A percentile compares a stretch with the other conserved stretches of the same genome.
Conservation (phyloP, 2,797 vertebrate genomes). For the Pogonophryne albipinna region DNA sequence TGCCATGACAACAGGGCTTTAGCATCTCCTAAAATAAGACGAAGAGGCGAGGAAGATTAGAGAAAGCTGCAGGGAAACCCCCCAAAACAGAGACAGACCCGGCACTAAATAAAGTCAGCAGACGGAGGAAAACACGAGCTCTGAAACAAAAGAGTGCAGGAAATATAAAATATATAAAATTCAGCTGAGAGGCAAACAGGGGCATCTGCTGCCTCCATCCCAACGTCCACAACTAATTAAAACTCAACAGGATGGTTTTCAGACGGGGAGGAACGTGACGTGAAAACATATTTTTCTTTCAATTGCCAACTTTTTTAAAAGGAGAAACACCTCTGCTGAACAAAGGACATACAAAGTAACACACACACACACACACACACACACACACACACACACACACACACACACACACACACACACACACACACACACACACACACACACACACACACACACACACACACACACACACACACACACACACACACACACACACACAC, state of each 20-base stretch:
- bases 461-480: no score
- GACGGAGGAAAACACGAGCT: neutral
- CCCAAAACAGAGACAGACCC: neutral
- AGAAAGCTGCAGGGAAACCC: conserved; percentile 59
- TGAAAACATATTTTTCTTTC: neutral
- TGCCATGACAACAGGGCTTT: conserved; percentile 74
- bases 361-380: no score
- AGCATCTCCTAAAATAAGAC: conserved; percentile 68
- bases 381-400: no score
- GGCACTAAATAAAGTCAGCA: neutral
- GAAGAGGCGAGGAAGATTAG: conserved; percentile 58
- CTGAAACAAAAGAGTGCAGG: conserved; percentile 2
- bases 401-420: no score
- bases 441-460: no score
- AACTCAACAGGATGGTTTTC: conserved; percentile 7
- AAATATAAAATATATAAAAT: neutral
- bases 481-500: no score
- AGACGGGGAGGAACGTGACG: neutral
- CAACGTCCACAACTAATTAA: neutral
- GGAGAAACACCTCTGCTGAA: no score
- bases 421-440: no score
- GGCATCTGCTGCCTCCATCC: conserved; percentile 31
- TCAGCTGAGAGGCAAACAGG: conserved; percentile 6
- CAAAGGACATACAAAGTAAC: neutral
- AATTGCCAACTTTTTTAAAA: no score